Conservation (phyloP, 1,140 invertebrate species). For the Drosophila hydei region DNA sequence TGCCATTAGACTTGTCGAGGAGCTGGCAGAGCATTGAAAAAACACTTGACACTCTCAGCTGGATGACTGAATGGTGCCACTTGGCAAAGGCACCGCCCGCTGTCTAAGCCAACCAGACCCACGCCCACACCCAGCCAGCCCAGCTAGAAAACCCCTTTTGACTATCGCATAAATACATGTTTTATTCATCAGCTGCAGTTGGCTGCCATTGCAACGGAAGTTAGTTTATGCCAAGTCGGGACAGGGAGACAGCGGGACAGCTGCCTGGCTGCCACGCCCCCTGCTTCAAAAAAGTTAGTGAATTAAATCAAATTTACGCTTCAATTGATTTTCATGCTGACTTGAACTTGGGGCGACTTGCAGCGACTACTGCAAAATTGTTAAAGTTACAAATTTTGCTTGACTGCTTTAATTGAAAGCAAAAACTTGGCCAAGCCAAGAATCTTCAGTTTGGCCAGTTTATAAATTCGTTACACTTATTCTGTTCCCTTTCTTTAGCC, state of each 20-base stretch:
- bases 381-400: constrained; percentile 49
- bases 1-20: constrained; percentile 54
- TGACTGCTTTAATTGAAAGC: constrained; percentile 55
- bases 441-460: constrained; percentile 5
- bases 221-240: constrained; percentile 62
- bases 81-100: neutral
- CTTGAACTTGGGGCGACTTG: constrained; percentile 26
- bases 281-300: constrained; percentile 36
- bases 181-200: constrained; percentile 66
- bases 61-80: constrained; percentile 52
- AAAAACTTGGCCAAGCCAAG: constrained; percentile 34
- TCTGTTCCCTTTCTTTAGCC: neutral
- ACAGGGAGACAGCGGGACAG: neutral
- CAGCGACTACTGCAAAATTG: constrained; percentile 35
- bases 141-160: constrained; percentile 12
- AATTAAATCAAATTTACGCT: constrained; percentile 67
- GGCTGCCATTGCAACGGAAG: constrained; percentile 58
- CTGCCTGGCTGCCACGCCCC: constrained; percentile 30
- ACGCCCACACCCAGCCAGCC: neutral
- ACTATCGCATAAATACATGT: constrained; percentile 64
- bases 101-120: neutral
- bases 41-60: constrained; percentile 56
- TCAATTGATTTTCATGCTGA: constrained; percentile 60
- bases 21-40: constrained; percentile 33
- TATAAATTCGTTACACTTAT: constrained; percentile 40